Conservation (phyloP, 1,140 invertebrate genomes). For the Dryas iulia region DNA sequence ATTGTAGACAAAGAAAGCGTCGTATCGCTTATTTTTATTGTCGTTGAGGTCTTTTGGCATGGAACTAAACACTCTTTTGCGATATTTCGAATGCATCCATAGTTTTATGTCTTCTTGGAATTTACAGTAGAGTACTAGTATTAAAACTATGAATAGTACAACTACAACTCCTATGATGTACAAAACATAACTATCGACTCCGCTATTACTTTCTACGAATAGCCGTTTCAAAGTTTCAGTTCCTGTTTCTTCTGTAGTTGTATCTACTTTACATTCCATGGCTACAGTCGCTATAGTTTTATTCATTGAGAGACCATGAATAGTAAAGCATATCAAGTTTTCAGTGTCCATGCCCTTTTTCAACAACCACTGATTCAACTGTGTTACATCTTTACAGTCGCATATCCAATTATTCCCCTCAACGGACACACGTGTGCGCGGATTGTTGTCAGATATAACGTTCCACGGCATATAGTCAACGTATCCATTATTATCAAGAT, state of each 20-base stretch:
- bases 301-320: constrained; percentile 72
- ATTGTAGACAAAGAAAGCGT: constrained; percentile 94
- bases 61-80: constrained; percentile 88
- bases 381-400: constrained; percentile 84
- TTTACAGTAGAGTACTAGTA: constrained; percentile 89
- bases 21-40: constrained; percentile 85
- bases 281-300: constrained; percentile 72
- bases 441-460: constrained; percentile 80
- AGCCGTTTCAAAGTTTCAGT: constrained; percentile 80
- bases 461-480: constrained; percentile 88
- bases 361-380: constrained; percentile 83
- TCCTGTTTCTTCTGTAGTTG: constrained; percentile 70
- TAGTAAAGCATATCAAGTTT: constrained; percentile 73
- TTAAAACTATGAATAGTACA: constrained; percentile 80
- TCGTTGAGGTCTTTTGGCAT: constrained; percentile 80
- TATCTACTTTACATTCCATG: constrained; percentile 76
- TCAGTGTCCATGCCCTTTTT: constrained; percentile 78
- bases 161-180: constrained; percentile 86
- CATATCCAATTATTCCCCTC: constrained; percentile 88
- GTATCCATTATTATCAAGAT: constrained; percentile 90
- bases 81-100: constrained; percentile 94
- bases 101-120: constrained; percentile 92
- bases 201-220: constrained; percentile 77
- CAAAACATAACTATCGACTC: constrained; percentile 86
- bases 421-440: constrained; percentile 82